These are phyloP conservation scores for Microplitis mediator DNA, from an alignment of 1,140 invertebrate species.

Conservation along the genomic window DNA sequence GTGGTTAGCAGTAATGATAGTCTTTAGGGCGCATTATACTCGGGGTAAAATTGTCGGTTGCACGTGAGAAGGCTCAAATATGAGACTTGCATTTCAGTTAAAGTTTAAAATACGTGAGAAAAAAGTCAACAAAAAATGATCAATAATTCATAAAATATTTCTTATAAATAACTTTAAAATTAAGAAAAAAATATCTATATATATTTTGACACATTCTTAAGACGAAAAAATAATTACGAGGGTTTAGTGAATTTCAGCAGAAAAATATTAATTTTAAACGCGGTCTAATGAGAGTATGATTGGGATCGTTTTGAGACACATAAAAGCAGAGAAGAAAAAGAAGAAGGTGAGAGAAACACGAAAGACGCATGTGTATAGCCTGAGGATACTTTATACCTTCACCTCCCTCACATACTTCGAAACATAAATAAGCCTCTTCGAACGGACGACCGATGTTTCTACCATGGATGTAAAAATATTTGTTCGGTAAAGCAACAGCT, in stretches of 20 bases:
- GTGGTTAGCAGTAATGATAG: slow-evolving; percentile 31
- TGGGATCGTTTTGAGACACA: not conserved
- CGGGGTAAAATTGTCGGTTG: slow-evolving; percentile 21
- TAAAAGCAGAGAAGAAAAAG: not conserved
- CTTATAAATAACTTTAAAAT: no score
- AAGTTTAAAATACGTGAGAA: not conserved
- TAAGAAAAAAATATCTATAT: no score
- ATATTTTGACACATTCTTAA: no score
- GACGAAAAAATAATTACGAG: no score
- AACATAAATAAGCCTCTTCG: slow-evolving; percentile 10
- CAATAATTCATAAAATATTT: no score
- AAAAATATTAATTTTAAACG: no score
- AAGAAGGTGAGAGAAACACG: not conserved
- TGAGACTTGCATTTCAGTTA: not conserved
- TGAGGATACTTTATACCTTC: not conserved
- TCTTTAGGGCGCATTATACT: slow-evolving; percentile 27
- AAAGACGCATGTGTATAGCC: not conserved
- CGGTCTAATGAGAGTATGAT: not conserved
- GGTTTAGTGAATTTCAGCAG: no score
- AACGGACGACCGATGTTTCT: slow-evolving; percentile 9
- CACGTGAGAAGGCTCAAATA: slow-evolving; percentile 8
- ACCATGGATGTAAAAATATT: slow-evolving; percentile 22
- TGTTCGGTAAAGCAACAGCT: slow-evolving; percentile 17
- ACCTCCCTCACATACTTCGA: not conserved
- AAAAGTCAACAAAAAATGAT: no score